Conservation (phyloP, 1,140 invertebrate genomes). For the Brachionus paranguensis region DNA sequence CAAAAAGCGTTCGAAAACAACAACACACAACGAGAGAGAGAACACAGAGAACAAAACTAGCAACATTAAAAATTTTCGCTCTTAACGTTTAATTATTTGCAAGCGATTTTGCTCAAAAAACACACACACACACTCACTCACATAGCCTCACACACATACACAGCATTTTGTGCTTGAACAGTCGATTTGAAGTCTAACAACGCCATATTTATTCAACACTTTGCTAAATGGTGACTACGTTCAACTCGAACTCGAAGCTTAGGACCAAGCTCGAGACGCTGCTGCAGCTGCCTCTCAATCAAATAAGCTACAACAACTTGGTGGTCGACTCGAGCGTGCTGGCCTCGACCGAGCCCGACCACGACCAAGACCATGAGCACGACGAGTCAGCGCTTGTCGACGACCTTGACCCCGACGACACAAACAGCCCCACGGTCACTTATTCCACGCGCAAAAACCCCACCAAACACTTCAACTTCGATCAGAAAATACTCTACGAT, state of each 20-base stretch:
- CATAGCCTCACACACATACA: background rate
- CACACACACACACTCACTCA: background rate
- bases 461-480: slow-evolving; percentile 12
- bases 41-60: background rate
- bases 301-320: background rate
- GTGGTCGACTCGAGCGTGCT: background rate
- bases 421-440: background rate
- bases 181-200: background rate
- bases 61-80: slow-evolving; percentile 30
- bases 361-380: background rate
- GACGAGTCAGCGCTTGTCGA: background rate
- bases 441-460: background rate
- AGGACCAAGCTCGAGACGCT: background rate
- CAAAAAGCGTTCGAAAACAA: background rate
- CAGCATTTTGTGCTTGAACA: background rate
- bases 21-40: background rate
- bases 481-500: slow-evolving; percentile 12
- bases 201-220: background rate
- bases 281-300: background rate
- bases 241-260: background rate
- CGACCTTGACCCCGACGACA: background rate
- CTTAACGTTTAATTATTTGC: slow-evolving; percentile 29
- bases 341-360: background rate
- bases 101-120: background rate
- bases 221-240: slow-evolving; percentile 15